Evolutionary conservation across 2,113 vertebrate species (phyloP).

Genomic region (Xyrauchen texanus): DNA sequence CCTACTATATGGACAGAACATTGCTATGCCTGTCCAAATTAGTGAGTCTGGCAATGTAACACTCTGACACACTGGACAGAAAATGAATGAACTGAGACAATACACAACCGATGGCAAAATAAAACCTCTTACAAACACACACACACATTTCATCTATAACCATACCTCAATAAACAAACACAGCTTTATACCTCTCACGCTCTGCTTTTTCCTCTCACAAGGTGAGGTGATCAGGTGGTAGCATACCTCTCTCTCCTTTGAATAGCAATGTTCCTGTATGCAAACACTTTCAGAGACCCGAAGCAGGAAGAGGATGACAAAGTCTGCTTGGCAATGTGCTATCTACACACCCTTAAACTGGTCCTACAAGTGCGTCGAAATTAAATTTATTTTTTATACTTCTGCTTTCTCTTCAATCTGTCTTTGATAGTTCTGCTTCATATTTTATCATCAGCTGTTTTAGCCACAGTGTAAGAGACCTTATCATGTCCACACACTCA

Average conservation of each 20-base stretch:
- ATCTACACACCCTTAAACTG: conserved; percentile 26
- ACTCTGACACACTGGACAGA: not conserved
- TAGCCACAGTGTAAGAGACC: conserved; percentile 2
- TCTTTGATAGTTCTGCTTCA: conserved; percentile 15
- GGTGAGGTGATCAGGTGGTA: not conserved
- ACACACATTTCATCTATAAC: not conserved
- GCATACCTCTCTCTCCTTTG: conserved; percentile 27
- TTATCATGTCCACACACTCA: conserved; percentile 41
- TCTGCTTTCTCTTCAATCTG: not conserved
- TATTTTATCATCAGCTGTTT: conserved; percentile 14
- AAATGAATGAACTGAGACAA: conserved; percentile 11
- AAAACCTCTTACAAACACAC: conserved; percentile 11
- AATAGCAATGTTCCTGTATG: conserved; percentile 1
- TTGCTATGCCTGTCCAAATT: too few relatives aligned
- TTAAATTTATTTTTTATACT: not conserved
- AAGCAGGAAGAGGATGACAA: conserved; percentile 31
- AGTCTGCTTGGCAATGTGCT: conserved; percentile 15
- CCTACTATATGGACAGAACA: too few relatives aligned
- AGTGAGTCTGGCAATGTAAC: too few relatives aligned
- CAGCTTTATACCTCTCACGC: not conserved
- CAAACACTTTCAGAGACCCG: conserved; percentile 1
- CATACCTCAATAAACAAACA: not conserved
- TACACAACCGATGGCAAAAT: not conserved
- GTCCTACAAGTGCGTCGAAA: conserved; percentile 37
- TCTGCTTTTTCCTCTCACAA: not conserved